These are phyloP conservation scores for Ferrisia virgata DNA, from an alignment of 2,888 invertebrate genomes.

Conservation along the genomic window DNA sequence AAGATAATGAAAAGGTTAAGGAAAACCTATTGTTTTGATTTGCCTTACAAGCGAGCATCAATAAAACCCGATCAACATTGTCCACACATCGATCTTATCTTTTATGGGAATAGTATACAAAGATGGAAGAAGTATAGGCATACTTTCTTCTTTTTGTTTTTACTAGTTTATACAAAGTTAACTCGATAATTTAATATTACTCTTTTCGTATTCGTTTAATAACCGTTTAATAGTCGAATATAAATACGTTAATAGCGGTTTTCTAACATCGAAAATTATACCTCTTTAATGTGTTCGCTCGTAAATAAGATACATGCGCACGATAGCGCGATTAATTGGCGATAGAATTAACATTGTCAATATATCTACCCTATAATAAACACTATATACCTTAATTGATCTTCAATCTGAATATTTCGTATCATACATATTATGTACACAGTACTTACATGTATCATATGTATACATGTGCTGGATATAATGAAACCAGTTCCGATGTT, in stretches of 20 bases:
- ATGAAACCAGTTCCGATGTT: not conserved
- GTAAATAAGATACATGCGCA: not conserved
- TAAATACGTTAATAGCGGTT: not conserved
- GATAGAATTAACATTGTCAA: not conserved
- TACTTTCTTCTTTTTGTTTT: not conserved
- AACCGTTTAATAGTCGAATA: not conserved
- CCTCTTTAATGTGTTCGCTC: not conserved
- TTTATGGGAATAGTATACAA: not conserved
- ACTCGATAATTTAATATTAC: slow-evolving; percentile 9
- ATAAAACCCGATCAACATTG: not conserved
- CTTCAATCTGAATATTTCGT: not conserved
- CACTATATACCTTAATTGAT: not conserved
- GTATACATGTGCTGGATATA: not conserved
- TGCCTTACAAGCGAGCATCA: not conserved
- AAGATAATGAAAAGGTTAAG: not conserved
- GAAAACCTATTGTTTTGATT: not conserved
- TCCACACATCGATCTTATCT: not conserved
- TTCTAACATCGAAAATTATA: not conserved
- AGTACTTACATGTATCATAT: no score
- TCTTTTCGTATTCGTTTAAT: not conserved
- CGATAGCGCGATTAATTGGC: not conserved
- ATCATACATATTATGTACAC: not conserved
- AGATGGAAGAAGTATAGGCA: not conserved
- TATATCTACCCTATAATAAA: not conserved
- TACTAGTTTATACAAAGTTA: not conserved